Conservation (phyloP, 2,888 invertebrate species). For the Dynastes maya region DNA sequence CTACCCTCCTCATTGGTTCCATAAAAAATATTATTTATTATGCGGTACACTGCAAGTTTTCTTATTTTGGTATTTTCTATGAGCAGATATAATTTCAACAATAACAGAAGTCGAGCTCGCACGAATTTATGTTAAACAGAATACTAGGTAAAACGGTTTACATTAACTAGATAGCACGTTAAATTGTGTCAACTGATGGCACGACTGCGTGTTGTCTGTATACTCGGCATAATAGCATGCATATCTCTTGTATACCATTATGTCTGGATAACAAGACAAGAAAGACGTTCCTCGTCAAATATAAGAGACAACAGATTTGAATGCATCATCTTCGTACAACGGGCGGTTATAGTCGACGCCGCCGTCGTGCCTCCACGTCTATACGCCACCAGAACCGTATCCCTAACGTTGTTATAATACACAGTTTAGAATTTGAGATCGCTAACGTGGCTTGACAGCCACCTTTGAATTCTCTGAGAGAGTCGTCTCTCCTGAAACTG, state of each 20-base stretch:
- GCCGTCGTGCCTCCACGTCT: background rate
- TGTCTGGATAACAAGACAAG: conserved; percentile 45
- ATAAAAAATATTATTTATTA: no score
- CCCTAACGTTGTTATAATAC: conserved; percentile 45
- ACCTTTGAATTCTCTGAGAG: conserved; percentile 63
- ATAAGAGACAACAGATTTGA: conserved; percentile 57
- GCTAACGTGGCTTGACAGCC: conserved; percentile 66
- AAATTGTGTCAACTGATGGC: conserved; percentile 41
- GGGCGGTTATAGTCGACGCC: conserved; percentile 16
- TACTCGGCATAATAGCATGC: conserved; percentile 38
- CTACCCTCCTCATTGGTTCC: no score
- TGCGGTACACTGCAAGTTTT: background rate
- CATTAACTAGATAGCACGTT: conserved; percentile 40
- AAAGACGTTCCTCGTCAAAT: conserved; percentile 53
- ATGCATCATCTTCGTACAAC: conserved; percentile 54
- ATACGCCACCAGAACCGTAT: conserved; percentile 19
- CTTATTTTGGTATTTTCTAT: background rate
- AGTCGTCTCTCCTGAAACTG: conserved; percentile 58
- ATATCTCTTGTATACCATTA: conserved; percentile 43
- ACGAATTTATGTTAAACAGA: conserved; percentile 18
- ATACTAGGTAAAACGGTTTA: conserved; percentile 36
- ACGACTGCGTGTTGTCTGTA: conserved; percentile 25
- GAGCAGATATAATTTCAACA: background rate
- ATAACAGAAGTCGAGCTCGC: background rate
- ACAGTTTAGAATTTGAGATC: conserved; percentile 58